Conservation (phyloP, 53 echinoderm and acorn worm genomes). For the Stichopus horrens region DNA sequence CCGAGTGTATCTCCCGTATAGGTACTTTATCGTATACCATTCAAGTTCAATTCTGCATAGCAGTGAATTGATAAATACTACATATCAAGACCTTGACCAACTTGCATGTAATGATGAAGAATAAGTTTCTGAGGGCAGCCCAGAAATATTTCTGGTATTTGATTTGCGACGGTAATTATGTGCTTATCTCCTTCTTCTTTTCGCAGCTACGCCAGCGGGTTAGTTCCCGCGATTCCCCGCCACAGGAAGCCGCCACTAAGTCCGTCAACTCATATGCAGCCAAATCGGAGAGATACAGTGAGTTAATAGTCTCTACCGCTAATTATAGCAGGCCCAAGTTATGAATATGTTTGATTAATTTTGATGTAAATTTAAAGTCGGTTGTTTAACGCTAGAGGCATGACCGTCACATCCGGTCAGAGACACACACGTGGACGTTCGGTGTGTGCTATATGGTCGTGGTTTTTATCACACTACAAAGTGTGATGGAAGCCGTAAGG, state of each 20-base stretch:
- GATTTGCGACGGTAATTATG: neutral
- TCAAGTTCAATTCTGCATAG: too few species aligned
- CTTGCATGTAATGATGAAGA: neutral
- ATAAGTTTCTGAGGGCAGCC: neutral
- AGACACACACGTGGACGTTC: too few species aligned
- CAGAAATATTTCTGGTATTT: neutral
- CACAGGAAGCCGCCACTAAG: slow-evolving; percentile 32
- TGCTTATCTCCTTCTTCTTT: slow-evolving; percentile 13
- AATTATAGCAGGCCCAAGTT: neutral
- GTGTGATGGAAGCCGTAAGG: too few species aligned
- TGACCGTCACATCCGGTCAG: neutral
- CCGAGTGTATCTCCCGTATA: too few species aligned
- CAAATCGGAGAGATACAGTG: slow-evolving; percentile 64
- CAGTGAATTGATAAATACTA: too few species aligned
- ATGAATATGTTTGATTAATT: neutral
- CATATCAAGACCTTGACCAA: neutral
- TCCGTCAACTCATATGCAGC: slow-evolving; percentile 52
- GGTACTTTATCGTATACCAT: too few species aligned
- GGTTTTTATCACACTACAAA: too few species aligned
- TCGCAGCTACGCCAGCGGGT: slow-evolving; percentile 42
- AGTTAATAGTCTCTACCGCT: slow-evolving; percentile 42
- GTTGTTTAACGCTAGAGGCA: neutral
- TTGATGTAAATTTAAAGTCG: neutral
- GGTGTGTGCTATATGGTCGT: too few species aligned
- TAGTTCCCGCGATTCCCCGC: slow-evolving; percentile 39